Base-by-base conservation (phyloP, 2,113 vertebrate genomes). In the Sigmodon hispidus region DNA sequence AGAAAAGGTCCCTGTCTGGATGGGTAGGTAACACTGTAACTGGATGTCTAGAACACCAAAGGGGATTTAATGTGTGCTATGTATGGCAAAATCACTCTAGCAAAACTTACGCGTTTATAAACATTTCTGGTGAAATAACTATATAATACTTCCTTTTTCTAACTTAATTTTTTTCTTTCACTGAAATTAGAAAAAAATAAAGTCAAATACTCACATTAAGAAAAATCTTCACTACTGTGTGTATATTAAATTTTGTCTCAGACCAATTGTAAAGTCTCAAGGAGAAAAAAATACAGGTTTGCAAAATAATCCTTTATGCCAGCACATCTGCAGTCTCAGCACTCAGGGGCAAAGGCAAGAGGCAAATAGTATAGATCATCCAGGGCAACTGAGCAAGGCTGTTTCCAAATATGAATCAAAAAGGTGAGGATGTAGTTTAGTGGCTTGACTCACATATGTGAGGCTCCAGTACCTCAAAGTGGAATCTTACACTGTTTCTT, bases 241-340 rank as follows among this genome's bases (percentile, higher is more conserved):
- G 43, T 94, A 52, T 65, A 45, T 80, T 70, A 76, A 91, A 83
- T 43, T 57, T 63, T 79, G 36, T 84, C 55, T 73, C 31, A 86
- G 61, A 92, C 8, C n/a, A 80, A 57, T 59, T 73, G 24, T 89
- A 90, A 85, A 94, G 26, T 55, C 76, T 94, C 40, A 92, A 76
- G 70, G 40, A 21, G 91, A 11, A 13, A 73, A 73, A 95, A 81
- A 65, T 12, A 26, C 3, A 16, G 31, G 26, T 70, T 89, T 91
- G 89, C 61, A 45, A 77, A 85, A 63, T 40, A 26, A 26, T 21
- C 52, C 55, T 29, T 61, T 43, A n/a, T 17, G 40, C 3, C 16
- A 19, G 40, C 26, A 19, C 19, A 26, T 63, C 24, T 63, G 57
- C 24, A 63, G n/a, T 83, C 80, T 83, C 52, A 80, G 36, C 34